These are phyloP conservation scores for Spondyliosoma cantharus DNA, from an alignment of 2,797 vertebrate genomes.

Conservation along the genomic window DNA sequence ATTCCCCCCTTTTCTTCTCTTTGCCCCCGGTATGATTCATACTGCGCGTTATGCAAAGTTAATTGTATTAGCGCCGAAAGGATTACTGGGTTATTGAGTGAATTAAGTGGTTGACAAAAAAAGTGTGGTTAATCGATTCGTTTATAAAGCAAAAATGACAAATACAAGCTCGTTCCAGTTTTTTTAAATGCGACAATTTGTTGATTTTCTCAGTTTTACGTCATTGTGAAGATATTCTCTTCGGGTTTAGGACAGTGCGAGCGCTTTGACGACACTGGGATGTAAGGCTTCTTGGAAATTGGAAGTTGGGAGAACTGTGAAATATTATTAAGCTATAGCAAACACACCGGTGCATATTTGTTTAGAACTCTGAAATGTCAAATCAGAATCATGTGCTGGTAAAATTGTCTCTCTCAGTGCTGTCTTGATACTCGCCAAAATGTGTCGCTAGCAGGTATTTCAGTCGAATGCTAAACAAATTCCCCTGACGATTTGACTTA, in stretches of 20 bases:
- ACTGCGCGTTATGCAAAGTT: not conserved
- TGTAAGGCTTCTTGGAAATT: not conserved
- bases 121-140: not conserved
- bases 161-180: not conserved
- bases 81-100: not conserved
- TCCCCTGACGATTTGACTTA: too few relatives aligned
- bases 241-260: not conserved
- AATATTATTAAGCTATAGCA: too few relatives aligned
- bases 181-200: not conserved
- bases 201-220: not conserved
- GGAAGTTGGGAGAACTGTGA: not conserved
- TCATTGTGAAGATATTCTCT: too few relatives aligned
- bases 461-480: too few relatives aligned
- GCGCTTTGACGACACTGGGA: not conserved
- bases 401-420: not conserved
- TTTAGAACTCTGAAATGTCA: not conserved
- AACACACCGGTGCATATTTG: not conserved
- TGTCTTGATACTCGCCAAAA: not conserved
- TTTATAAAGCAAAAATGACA: not conserved
- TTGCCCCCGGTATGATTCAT: not conserved
- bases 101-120: not conserved
- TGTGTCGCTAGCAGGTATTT: too few relatives aligned
- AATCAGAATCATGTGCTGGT: not conserved
- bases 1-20: constrained; percentile 4
- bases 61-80: not conserved